A percentile compares a stretch with the other conserved stretches of the same genome.
Conservation (phyloP, 2,888 invertebrate species). For the Troides oblongomaculatus region DNA sequence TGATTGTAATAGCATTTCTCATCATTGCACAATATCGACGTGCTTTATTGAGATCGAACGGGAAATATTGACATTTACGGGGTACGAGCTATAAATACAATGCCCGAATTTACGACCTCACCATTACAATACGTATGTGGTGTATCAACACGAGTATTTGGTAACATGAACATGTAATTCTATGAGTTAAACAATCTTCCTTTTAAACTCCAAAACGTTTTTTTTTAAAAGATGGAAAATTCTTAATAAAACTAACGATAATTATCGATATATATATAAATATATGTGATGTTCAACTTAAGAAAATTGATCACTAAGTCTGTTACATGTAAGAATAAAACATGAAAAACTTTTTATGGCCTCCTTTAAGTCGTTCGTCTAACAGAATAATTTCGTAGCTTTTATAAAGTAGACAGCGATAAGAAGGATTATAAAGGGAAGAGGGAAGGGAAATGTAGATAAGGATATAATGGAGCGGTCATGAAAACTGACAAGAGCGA, state of each 20-base stretch:
- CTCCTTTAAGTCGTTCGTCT: constrained; percentile 55
- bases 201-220: too few species aligned
- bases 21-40: constrained; percentile 21
- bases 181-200: too few species aligned
- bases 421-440: constrained; percentile 68
- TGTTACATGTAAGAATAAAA: constrained; percentile 44
- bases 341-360: constrained; percentile 58
- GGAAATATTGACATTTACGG: constrained; percentile 24
- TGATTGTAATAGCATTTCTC: constrained; percentile 14
- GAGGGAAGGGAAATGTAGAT: constrained; percentile 62
- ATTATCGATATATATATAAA: too few species aligned
- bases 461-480: constrained; percentile 64
- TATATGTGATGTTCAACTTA: too few species aligned
- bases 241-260: too few species aligned
- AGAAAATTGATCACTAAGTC: constrained; percentile 20
- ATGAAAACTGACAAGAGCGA: constrained; percentile 58
- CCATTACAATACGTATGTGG: constrained; percentile 3
- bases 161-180: constrained; percentile 3
- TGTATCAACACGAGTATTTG: not conserved
- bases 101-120: constrained; percentile 15
- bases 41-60: constrained; percentile 20
- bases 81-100: constrained; percentile 18
- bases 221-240: too few species aligned
- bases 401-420: constrained; percentile 69
- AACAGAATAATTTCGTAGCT: constrained; percentile 60